A percentile compares a stretch with the other conserved stretches of the same genome.
These are phyloP conservation scores for Calypte anna DNA, from an alignment of 2,113 vertebrate genomes.

Conservation along the genomic window DNA sequence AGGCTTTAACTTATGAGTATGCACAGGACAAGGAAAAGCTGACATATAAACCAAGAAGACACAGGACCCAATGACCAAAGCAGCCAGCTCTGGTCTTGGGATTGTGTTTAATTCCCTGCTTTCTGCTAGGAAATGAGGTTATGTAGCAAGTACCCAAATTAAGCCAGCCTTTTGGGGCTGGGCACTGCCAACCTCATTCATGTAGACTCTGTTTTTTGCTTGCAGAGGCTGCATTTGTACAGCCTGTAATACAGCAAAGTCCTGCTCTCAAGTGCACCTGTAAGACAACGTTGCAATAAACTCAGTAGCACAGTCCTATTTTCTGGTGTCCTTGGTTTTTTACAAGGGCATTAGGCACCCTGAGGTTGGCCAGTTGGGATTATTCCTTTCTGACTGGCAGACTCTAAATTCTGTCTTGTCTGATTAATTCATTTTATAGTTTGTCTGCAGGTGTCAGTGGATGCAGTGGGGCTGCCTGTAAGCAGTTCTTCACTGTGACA, in stretches of 20 bases:
- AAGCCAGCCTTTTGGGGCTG: neutral
- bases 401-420: neutral
- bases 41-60: neutral
- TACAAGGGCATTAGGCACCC: neutral
- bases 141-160: accelerated
- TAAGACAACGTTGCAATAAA: neutral
- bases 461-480: neutral
- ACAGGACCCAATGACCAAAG: neutral
- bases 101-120: neutral
- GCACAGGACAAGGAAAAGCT: neutral
- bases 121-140: neutral
- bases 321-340: neutral
- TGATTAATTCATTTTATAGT: neutral
- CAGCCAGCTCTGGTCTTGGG: neutral
- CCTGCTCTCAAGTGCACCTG: neutral
- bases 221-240: neutral
- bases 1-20: neutral
- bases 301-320: neutral
- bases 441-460: slow-evolving; percentile 14
- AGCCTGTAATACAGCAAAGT: neutral
- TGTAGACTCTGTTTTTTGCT: neutral
- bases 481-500: slow-evolving; percentile 20
- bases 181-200: neutral
- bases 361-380: neutral
- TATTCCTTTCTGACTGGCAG: neutral